Conservation (phyloP, 2,888 invertebrate species). For the Hyalella azteca region DNA sequence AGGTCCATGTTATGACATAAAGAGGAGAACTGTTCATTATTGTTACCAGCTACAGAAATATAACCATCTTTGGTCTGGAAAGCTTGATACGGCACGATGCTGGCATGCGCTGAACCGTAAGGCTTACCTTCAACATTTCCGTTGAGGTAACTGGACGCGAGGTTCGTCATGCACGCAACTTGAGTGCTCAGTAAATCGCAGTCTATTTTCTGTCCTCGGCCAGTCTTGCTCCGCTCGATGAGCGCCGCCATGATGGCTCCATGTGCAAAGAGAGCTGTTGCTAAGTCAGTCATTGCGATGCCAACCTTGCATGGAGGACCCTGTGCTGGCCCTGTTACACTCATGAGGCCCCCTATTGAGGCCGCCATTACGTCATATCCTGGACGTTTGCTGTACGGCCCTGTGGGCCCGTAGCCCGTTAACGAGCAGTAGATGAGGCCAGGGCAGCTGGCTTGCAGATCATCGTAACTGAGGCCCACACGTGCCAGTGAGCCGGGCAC, state of each 20-base stretch:
- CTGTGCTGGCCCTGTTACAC: slow-evolving; percentile 83
- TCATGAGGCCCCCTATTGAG: slow-evolving; percentile 86
- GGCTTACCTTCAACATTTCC: slow-evolving; percentile 76
- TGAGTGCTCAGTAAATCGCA: slow-evolving; percentile 93
- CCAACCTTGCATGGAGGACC: slow-evolving; percentile 90
- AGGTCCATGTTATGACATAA: slow-evolving; percentile 73
- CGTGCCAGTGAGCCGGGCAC: slow-evolving; percentile 84
- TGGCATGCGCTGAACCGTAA: slow-evolving; percentile 93
- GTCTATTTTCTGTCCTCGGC: slow-evolving; percentile 88
- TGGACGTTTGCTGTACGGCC: slow-evolving; percentile 84
- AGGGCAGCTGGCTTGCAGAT: slow-evolving; percentile 74
- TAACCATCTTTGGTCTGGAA: slow-evolving; percentile 63
- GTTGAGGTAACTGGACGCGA: slow-evolving; percentile 89
- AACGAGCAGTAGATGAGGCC: slow-evolving; percentile 89
- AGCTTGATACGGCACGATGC: slow-evolving; percentile 90
- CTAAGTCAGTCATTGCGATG: slow-evolving; percentile 89
- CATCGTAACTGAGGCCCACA: slow-evolving; percentile 80
- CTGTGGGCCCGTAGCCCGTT: slow-evolving; percentile 86
- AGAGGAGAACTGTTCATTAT: slow-evolving; percentile 74
- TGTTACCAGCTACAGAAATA: slow-evolving; percentile 80
- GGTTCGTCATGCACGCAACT: slow-evolving; percentile 73
- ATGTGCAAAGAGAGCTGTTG: slow-evolving; percentile 92
- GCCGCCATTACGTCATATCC: slow-evolving; percentile 97
- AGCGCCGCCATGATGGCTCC: slow-evolving; percentile 93
- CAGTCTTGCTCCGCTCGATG: slow-evolving; percentile 76